Base-by-base conservation (phyloP, 2,888 invertebrate genomes). In the Hymenopus coronatus region DNA sequence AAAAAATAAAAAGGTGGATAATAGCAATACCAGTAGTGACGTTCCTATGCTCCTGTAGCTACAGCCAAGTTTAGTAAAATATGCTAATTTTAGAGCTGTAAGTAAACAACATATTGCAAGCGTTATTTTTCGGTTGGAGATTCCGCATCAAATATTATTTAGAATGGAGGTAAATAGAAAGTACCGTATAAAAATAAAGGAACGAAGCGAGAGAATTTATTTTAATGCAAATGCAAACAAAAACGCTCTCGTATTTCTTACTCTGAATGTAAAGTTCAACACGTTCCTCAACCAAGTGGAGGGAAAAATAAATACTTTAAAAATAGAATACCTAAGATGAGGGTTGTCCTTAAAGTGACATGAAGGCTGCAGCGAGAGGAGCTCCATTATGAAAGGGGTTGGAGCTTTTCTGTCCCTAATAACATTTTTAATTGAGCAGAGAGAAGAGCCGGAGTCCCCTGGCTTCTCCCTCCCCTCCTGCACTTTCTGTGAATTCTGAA, bases 381-480 rank as follows among this genome's bases (percentile, higher is more conserved):
- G 6, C 54, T 70, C 54, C 54, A 70, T 70, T 70, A 70, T 40
- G 40, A 70, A 70, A 70, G 25, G 54, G 54, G 54, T 25, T 70
- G 54, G 54, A 70, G 54, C 54, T 70, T 70, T 70, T 70, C 54
- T 70, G 54, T 27, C 85, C n/a, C 85, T 85, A 85, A 85, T 85
- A 85, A 85, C 85, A n/a, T n/a, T 86, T 86, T 86, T 86, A 86
- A 86, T 86, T 86, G 81, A 28, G 86, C 86, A 25, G 86, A 83
- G 27, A 28, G n/a, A 28, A 28, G 27, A 83, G 83, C 27, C 28
- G 54, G 6, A 70, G 54, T 70, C 54, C 54, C 25, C 33, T 33
- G 40, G 9, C 40, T 70, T 25, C 54, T 70, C 54, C 25, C 54
- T 20, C 54, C 25, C 54, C 20, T 7, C 54, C 20, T 70, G 54